These are phyloP conservation scores for Melanotaenia parkinsoni DNA, from an alignment of 2,797 vertebrate genomes.

Conservation along the genomic window DNA sequence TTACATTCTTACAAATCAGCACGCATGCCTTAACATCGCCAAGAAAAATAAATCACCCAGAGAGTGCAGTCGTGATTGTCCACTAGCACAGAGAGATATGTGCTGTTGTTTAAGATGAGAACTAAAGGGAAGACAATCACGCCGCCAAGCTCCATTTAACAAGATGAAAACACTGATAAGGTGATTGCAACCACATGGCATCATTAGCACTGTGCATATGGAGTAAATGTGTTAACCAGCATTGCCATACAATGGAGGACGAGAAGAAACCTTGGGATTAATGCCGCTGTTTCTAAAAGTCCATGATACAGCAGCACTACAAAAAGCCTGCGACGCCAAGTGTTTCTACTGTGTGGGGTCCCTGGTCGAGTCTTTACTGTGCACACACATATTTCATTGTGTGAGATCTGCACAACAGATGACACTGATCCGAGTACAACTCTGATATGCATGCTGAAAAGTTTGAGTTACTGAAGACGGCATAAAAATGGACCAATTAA, in stretches of 20 bases:
- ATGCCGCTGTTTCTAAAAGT: slow-evolving; percentile 75
- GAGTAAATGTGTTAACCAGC: slow-evolving; percentile 73
- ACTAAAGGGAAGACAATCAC: slow-evolving; percentile 30
- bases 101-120: slow-evolving; percentile 8
- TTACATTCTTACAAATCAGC: slow-evolving; percentile 12
- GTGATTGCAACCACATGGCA: slow-evolving; percentile 77
- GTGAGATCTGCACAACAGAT: slow-evolving; percentile 76
- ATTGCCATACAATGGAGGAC: slow-evolving; percentile 44
- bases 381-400: slow-evolving; percentile 39
- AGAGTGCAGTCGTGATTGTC: slow-evolving; percentile 16
- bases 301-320: slow-evolving; percentile 60
- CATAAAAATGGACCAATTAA: slow-evolving; percentile 13
- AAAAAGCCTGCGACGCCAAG: slow-evolving; percentile 56
- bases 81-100: slow-evolving; percentile 2
- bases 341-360: slow-evolving; percentile 74
- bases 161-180: slow-evolving; percentile 74
- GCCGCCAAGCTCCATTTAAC: slow-evolving; percentile 61
- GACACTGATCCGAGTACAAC: slow-evolving; percentile 61
- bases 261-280: slow-evolving; percentile 72
- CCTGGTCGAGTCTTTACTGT: slow-evolving; percentile 48
- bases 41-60: slow-evolving; percentile 20
- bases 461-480: slow-evolving; percentile 19
- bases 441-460: slow-evolving; percentile 22
- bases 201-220: slow-evolving; percentile 71
- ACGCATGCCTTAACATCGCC: neutral